phyloP scores from a whole-genome alignment of 2,888 invertebrate genomes.

The Acleris emargana region DNA sequence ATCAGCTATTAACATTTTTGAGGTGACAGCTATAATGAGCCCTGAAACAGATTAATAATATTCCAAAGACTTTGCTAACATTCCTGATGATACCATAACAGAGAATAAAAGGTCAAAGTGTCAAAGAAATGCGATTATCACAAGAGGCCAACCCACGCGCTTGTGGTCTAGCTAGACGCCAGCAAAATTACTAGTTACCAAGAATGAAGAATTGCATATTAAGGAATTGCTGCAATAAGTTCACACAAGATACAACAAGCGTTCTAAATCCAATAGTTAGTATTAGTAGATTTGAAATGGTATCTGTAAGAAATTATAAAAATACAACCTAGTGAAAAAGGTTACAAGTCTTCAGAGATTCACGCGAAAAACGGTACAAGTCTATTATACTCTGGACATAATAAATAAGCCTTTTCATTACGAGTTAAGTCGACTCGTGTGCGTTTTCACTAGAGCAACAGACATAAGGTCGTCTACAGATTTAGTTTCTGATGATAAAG shows the following conservation, averaged over 20 bases:
- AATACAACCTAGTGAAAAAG: no score
- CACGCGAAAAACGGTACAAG: no score
- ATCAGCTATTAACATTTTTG: neutral
- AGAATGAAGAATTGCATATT: conserved; percentile 24
- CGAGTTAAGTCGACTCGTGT: no score
- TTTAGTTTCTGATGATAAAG: neutral
- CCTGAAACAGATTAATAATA: no score
- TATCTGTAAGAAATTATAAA: neutral
- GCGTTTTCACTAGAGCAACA: no score
- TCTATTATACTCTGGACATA: no score
- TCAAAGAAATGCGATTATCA: conserved; percentile 13
- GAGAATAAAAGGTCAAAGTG: conserved; percentile 1
- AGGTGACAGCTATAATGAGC: neutral
- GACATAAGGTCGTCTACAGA: no score
- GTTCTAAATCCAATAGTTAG: conserved; percentile 2
- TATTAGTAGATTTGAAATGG: no score
- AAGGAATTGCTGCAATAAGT: conserved; percentile 12
- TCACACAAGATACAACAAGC: conserved; percentile 11
- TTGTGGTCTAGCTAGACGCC: conserved; percentile 25
- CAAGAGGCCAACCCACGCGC: conserved; percentile 16
- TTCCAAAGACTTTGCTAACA: no score
- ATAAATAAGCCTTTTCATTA: no score
- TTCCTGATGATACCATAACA: neutral
- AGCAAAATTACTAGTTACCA: conserved; percentile 22
- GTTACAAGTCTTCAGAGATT: neutral